phyloP scores from a whole-genome alignment of 1,140 invertebrate species.

The Eufriesea mexicana region DNA sequence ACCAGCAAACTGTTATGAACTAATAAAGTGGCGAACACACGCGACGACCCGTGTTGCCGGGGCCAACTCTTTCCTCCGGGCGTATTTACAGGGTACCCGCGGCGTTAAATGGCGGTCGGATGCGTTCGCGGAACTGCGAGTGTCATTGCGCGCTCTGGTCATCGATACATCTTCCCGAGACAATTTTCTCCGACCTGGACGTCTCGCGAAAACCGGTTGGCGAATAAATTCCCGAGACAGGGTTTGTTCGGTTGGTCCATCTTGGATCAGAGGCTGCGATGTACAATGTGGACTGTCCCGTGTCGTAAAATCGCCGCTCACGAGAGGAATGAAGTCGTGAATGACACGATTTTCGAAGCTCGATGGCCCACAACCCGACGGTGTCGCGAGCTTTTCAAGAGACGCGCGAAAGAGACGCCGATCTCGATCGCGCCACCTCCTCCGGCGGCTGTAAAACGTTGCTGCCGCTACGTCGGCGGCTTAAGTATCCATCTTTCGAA shows the following conservation, averaged over 20 bases:
- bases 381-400: slow-evolving; percentile 14
- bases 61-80: background rate
- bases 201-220: background rate
- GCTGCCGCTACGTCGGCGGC: slow-evolving; percentile 1
- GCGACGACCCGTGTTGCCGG: slow-evolving; percentile 31
- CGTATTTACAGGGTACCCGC: background rate
- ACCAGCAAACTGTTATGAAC: slow-evolving; percentile 51
- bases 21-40: slow-evolving; percentile 54
- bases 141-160: background rate
- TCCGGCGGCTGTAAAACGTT: slow-evolving; percentile 39
- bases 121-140: background rate
- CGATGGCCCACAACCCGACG: background rate
- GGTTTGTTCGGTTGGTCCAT: background rate
- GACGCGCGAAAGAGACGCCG: slow-evolving; percentile 38
- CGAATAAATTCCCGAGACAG: background rate
- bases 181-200: background rate
- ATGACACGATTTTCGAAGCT: slow-evolving; percentile 16
- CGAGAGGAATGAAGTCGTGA: slow-evolving; percentile 28
- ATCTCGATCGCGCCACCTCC: slow-evolving; percentile 19
- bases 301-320: slow-evolving; percentile 23
- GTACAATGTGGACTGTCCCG: background rate
- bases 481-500: slow-evolving; percentile 53
- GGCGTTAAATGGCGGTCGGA: slow-evolving; percentile 10
- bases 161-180: slow-evolving; percentile 9
- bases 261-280: too few relatives aligned